These are phyloP conservation scores for Euzophera pinguis DNA, from an alignment of 2,888 invertebrate species.

Conservation along the genomic window DNA sequence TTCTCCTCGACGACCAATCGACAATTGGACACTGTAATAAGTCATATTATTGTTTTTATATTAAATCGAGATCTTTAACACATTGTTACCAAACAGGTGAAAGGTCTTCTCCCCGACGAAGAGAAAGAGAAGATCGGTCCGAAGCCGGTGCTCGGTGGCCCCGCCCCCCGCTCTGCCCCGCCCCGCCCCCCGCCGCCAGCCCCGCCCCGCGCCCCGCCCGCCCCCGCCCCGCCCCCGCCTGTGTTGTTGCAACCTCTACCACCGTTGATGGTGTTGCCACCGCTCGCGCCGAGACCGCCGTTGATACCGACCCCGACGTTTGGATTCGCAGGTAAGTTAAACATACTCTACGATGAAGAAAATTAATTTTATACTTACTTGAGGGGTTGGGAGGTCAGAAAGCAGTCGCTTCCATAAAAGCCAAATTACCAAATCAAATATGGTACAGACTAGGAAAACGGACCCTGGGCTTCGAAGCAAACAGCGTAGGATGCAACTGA, in stretches of 20 bases:
- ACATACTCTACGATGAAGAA: too few relatives aligned
- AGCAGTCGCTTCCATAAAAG: too few relatives aligned
- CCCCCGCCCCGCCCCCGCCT: conserved; percentile 20
- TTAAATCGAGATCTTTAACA: too few relatives aligned
- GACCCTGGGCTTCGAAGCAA: too few relatives aligned
- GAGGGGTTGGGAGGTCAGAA: too few relatives aligned
- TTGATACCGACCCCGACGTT: conserved; percentile 57
- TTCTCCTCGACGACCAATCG: conserved; percentile 94
- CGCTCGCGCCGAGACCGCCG: conserved; percentile 41
- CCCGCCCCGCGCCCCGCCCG: conserved; percentile 28
- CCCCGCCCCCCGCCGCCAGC: conserved; percentile 29
- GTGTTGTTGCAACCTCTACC: conserved; percentile 62
- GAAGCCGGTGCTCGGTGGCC: conserved; percentile 81
- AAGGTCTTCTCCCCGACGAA: conserved; percentile 95
- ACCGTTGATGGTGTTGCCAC: conserved; percentile 74
- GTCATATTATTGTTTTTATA: neutral
- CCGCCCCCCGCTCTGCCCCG: neutral
- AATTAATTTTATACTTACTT: too few relatives aligned
- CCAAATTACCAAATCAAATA: too few relatives aligned
- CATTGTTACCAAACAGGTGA: conserved; percentile 55
- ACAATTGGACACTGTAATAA: too few relatives aligned
- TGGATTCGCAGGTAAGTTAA: conserved; percentile 12
- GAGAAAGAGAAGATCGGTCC: conserved; percentile 99
- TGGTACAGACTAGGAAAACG: too few relatives aligned
- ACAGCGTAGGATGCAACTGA: too few relatives aligned